Evolutionary conservation across 1,140 invertebrate species (phyloP).

Genomic region (Limonius californicus): DNA sequence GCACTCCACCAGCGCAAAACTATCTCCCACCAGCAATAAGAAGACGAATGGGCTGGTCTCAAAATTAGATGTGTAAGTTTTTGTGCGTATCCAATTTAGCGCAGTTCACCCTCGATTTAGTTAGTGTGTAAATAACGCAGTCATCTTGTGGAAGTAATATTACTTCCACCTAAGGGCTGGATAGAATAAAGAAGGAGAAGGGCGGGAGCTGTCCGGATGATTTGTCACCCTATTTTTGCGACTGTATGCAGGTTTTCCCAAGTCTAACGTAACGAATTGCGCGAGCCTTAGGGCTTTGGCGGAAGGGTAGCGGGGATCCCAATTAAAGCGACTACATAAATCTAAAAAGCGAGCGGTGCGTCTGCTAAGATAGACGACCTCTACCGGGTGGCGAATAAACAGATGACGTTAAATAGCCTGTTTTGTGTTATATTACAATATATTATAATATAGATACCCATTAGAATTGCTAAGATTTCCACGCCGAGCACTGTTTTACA

Average conservation of each 20-base stretch:
- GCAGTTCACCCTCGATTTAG: constrained; percentile 14
- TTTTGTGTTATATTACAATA: too few species aligned
- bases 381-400: neutral
- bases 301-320: constrained; percentile 24
- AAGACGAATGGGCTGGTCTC: neutral
- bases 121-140: constrained; percentile 20
- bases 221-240: constrained; percentile 26
- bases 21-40: neutral
- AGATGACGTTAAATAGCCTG: too few species aligned
- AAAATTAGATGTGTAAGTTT: constrained; percentile 15
- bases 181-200: constrained; percentile 21
- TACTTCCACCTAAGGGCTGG: constrained; percentile 15
- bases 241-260: constrained; percentile 31
- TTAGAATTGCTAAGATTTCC: too few species aligned
- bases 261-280: constrained; percentile 22
- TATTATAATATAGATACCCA: too few species aligned
- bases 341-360: constrained; percentile 27
- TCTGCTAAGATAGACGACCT: neutral
- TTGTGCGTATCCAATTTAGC: constrained; percentile 12
- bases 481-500: too few species aligned
- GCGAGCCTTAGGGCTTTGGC: constrained; percentile 8
- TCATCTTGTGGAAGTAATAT: constrained; percentile 22
- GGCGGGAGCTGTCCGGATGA: constrained; percentile 18
- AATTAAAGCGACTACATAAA: constrained; percentile 40
- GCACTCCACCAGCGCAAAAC: too few species aligned